A percentile compares a stretch with the other conserved stretches of the same genome.
Evolutionary conservation across 2,888 invertebrate species (phyloP).

Genomic region (Drosophila monieri): DNA sequence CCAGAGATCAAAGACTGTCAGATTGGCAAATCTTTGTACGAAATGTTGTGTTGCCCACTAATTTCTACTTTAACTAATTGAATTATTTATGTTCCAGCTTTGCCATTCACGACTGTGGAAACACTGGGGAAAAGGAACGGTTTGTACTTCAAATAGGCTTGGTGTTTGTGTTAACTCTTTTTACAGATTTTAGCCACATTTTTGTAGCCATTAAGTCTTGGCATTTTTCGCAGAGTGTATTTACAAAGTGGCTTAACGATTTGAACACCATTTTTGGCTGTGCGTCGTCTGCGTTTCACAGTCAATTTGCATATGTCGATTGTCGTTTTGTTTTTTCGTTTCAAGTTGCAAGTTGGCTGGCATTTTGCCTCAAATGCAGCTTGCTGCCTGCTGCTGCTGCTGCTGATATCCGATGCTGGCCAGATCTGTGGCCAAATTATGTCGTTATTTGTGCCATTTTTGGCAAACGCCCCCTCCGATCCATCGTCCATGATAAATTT

Average conservation of each 20-base stretch:
- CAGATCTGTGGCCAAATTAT: conserved; percentile 76
- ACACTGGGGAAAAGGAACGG: conserved; percentile 12
- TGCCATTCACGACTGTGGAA: conserved; percentile 16
- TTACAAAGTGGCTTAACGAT: conserved; percentile 66
- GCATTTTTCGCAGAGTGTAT: conserved; percentile 20
- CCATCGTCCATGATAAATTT: conserved; percentile 67
- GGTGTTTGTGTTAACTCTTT: not conserved
- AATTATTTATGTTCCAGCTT: conserved; percentile 48
- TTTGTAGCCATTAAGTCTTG: not conserved
- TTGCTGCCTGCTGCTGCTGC: conserved; percentile 4
- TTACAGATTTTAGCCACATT: not conserved
- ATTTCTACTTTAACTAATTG: conserved; percentile 51
- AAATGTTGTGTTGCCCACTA: conserved; percentile 43
- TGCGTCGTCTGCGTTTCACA: conserved; percentile 43
- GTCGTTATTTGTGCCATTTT: conserved; percentile 82
- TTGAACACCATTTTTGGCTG: conserved; percentile 69
- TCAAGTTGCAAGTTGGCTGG: conserved; percentile 23
- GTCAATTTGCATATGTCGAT: conserved; percentile 66
- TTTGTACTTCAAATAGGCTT: not conserved
- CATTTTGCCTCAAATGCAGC: conserved; percentile 23
- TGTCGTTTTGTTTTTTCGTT: conserved; percentile 23
- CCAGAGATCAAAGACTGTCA: conserved; percentile 67
- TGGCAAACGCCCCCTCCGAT: conserved; percentile 61
- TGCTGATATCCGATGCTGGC: conserved; percentile 47
- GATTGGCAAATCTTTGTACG: conserved; percentile 57